Evolutionary conservation across 1,140 invertebrate genomes (phyloP).

Genomic region (Augochlora pura): DNA sequence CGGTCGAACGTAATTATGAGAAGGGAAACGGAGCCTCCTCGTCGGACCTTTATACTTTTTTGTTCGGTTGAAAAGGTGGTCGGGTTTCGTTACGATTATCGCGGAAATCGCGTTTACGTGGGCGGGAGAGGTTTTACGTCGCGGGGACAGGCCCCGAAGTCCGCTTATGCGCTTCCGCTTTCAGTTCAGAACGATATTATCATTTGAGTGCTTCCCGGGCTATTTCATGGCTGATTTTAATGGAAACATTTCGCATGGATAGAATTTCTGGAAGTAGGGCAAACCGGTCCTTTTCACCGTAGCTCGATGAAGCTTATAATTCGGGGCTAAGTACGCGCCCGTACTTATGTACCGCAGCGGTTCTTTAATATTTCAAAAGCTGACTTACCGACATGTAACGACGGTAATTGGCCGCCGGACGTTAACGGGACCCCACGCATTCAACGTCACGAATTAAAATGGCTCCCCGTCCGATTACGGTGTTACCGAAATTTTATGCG

Average conservation of each 20-base stretch:
- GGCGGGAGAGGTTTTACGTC: constrained; percentile 15
- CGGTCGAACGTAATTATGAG: neutral
- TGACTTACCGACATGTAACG: constrained; percentile 1
- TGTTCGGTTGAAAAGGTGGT: neutral
- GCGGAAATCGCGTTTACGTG: constrained; percentile 15
- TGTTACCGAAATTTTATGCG: too few species aligned
- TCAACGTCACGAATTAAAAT: neutral
- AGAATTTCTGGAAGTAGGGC: constrained; percentile 19
- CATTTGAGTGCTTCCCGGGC: constrained; percentile 18
- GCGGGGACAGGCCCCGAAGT: neutral
- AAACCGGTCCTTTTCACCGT: constrained; percentile 8
- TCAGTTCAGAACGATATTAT: constrained; percentile 22
- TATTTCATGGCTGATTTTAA: constrained; percentile 23
- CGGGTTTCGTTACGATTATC: constrained; percentile 8
- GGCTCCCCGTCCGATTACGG: neutral
- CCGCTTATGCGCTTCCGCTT: neutral
- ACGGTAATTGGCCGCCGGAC: constrained; percentile 4
- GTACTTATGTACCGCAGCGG: neutral
- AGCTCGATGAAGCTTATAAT: constrained; percentile 21
- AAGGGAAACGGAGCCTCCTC: neutral
- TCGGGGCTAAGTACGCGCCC: constrained; percentile 17
- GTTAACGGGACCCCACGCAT: neutral
- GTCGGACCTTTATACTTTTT: neutral
- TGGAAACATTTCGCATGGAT: constrained; percentile 26
- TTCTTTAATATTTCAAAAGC: constrained; percentile 10